Base-by-base conservation (phyloP, 2,797 vertebrate species). In the Protonibea diacanthus region DNA sequence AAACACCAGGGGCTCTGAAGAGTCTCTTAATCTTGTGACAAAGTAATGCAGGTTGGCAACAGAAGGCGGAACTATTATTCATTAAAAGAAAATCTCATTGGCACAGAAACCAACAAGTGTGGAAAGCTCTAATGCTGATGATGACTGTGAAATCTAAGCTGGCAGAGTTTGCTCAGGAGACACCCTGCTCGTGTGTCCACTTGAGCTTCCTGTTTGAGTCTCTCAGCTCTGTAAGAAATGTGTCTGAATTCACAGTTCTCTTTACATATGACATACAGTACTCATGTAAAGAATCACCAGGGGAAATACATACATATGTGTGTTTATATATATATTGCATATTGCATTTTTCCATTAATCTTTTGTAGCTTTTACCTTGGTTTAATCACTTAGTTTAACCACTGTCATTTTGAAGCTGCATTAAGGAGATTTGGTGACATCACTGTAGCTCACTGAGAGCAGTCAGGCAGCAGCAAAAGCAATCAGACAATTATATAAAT, bases 11-110 rank as follows among this genome's bases (percentile, higher is more conserved):
- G 56, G 67, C 73, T 55, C 66, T 61, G 59, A 61, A 72, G 74
- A 86, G 78, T 78, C 75, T 61, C 74, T 89, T 83, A n/a, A 80
- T 84, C 85, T 74, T 78, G 68, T 76, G 68, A 83, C 61, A 78
- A 60, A 86, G 61, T 76, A 67, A 82, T 40, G 67, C 61, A 69
- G 49, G 55, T 59, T 66, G 74, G 73, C 69, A 71, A 64, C 63
- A 71, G 77, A 75, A 49, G 74, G 76, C 56, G 57, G 51, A 56
- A 65, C 59, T 48, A 71, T 90, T 80, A 83, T 71, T 85, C 81
- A 84, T 75, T 71, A 48, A 42, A 78, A 74, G 5, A 67, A 38
- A 73, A 78, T 82, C 70, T 66, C 60, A 27, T n/a, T 6, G 44
- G 74, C 49, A 82, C 60, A 48, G 63, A 71, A 83, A 71, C 62